A percentile compares a stretch with the other conserved stretches of the same genome.
These are phyloP conservation scores for Cataglyphis albicans DNA, from an alignment of 2,888 invertebrate species.

Conservation along the genomic window DNA sequence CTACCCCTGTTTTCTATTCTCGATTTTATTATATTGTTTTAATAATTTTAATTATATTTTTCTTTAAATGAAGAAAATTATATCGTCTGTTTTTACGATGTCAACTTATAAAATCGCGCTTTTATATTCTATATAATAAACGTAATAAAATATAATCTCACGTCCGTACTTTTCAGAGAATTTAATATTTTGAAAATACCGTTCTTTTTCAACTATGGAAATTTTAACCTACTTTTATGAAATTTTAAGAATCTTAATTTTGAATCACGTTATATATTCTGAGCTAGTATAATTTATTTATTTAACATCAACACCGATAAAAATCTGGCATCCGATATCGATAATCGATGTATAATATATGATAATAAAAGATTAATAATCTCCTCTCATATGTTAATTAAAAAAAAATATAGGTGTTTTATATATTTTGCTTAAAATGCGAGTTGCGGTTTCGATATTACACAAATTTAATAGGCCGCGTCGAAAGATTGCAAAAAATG, in stretches of 20 bases:
- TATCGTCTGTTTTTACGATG: background rate
- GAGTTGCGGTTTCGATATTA: slow-evolving; percentile 29
- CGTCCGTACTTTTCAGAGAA: background rate
- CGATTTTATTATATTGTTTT: slow-evolving; percentile 4
- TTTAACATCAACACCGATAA: background rate
- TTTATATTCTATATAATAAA: slow-evolving; percentile 15
- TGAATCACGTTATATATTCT: background rate
- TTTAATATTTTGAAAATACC: slow-evolving; percentile 11
- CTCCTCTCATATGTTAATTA: slow-evolving; percentile 19
- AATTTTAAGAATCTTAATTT: background rate
- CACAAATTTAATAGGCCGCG: slow-evolving; percentile 34
- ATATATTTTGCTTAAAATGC: background rate
- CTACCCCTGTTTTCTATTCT: background rate
- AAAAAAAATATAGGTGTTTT: slow-evolving; percentile 2
- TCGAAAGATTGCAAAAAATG: slow-evolving; percentile 32
- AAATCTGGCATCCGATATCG: slow-evolving; percentile 29
- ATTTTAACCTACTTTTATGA: background rate
- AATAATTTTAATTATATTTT: background rate
- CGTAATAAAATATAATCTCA: background rate
- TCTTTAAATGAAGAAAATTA: background rate
- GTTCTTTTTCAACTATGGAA: background rate
- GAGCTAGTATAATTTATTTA: background rate
- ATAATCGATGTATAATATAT: background rate
- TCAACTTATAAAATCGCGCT: background rate
- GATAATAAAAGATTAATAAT: slow-evolving; percentile 23